Percentiles rank a stretch among this genome's conserved stretches.
Conservation (phyloP, 2,113 vertebrate genomes). For the Mola mola region DNA sequence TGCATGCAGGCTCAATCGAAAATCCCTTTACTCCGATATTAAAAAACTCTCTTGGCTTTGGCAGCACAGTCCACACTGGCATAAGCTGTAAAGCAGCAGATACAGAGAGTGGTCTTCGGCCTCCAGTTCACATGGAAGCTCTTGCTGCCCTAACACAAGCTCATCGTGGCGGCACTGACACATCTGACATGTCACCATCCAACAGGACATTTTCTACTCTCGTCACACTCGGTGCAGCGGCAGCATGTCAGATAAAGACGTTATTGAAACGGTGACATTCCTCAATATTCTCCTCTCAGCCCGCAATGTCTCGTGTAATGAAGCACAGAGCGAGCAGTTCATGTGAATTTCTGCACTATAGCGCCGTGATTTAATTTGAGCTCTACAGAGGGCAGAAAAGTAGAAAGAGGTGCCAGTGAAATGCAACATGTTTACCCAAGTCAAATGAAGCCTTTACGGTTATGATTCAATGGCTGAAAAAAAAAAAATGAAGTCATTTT, state of each 20-base stretch:
- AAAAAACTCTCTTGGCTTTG: slow-evolving; percentile 23
- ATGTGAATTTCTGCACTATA: slow-evolving; percentile 3
- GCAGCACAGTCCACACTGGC: slow-evolving; percentile 13
- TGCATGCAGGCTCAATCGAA: slow-evolving; percentile 13
- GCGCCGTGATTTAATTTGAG: slow-evolving; percentile 35
- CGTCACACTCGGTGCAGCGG: not conserved
- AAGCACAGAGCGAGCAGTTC: slow-evolving; percentile 23
- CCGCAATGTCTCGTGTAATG: slow-evolving; percentile 27
- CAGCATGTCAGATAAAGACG: slow-evolving; percentile 11
- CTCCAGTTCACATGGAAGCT: slow-evolving; percentile 12
- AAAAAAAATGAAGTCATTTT: slow-evolving; percentile 37
- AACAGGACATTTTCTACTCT: slow-evolving; percentile 8
- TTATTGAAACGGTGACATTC: slow-evolving; percentile 30
- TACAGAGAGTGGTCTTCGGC: not conserved
- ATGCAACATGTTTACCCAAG: slow-evolving; percentile 37
- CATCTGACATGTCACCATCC: slow-evolving; percentile 15
- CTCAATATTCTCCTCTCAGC: not conserved
- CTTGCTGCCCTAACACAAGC: slow-evolving; percentile 9
- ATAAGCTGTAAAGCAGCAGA: slow-evolving; percentile 53
- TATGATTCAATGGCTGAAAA: slow-evolving; percentile 21
- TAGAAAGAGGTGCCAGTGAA: slow-evolving; percentile 35
- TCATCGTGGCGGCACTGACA: not conserved
- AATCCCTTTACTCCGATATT: slow-evolving; percentile 28
- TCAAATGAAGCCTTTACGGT: slow-evolving; percentile 52
- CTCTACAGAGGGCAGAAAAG: slow-evolving; percentile 42